Evolutionary conservation across 2,113 vertebrate genomes (phyloP), one percentile per base, ranked within the genome.

Genomic region (Silurus glanis): DNA sequence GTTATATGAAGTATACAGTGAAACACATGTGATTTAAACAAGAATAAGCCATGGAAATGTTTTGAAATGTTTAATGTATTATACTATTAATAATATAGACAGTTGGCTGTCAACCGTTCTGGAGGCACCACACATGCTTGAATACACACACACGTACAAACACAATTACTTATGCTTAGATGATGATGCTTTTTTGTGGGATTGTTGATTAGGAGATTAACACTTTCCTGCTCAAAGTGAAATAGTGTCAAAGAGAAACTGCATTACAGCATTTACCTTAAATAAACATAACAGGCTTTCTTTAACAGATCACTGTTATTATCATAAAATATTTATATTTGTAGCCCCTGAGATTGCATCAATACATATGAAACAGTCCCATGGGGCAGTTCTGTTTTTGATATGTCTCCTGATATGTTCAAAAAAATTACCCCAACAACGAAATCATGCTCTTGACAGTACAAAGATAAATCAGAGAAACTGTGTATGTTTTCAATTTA

Each of bases 271-370:
- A 12, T 49, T 83, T 88, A 75, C 80, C 67, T 81, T 89, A 89
- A 90, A 89, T 86, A 85, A 56, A 85, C 78, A 85, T 82, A 74
- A 67, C 17, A 53, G 66, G 75, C 53, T 80, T 59, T 56, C 56
- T 78, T 80, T 81, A 81, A 58, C 71, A 62, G 86, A 83, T 69
- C 4, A 62, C 58, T 47, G 66, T 23, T 62, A 79, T 64, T 82
- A 78, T 67, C 14, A 28, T 49, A 72, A 84, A 87, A 59, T 58
- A 83, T 87, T 74, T 25, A 69, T 75, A 74, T 74, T 28, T 53
- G 14, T 53, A 25, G n/a, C 19, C n/a, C 9, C 25, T 72, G 47
- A 75, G 19, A 75, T n/a, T 14, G 49, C 23, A 62, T 13, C 16
- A 74, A 45, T 28, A 25, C 81, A 69, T 76, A 58, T 2, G 21